Evolutionary conservation across 2,797 vertebrate species (phyloP), one percentile per base, ranked within the genome.

Genomic region (Atherinosoma microstoma): DNA sequence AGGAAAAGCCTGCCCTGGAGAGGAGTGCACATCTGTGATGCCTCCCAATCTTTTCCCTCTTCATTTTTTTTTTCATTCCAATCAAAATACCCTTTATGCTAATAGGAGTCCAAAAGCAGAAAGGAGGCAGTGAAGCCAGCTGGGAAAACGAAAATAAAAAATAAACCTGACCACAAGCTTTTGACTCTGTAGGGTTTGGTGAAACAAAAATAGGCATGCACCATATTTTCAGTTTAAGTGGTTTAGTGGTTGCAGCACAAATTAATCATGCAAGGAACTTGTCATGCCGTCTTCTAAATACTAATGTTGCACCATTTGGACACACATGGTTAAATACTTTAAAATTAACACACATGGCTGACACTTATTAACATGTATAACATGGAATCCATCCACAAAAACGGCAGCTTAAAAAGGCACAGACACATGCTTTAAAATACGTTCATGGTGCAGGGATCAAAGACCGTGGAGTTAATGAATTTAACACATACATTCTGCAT

Each of bases 1-100:
- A 90, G 90, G 86, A 90, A 93, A 94, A 95, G 89, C 90, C 84
- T 92, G 87, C 89, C 93, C 94, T 90, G 87, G 83, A 94, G 93
- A 92, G 78, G 91, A 91, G 92, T 91, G 92, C 91, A 86, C 86
- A 91, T 94, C 88, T 86, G 77, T 58, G 79, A 84, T 83, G 66
- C 70, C 71, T 76, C 70, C 70, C 56, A 71, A 79, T 84, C 80
- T 71, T 65, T 76, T 42, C 34, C 64, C 69, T 58, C 1, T 29
- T 24, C 24, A 13, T 24, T 51, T 18, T 66, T 68, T 38, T 35
- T 10, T 35, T 35, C 58, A 76, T 74, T 84, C 73, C 66, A 78
- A 83, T 86, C 84, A 82, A 45, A 80, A 84, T 79, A 75, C 57
- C 70, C 79, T 62, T 72, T 62, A 16, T 36, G 38, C 56, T 73